Evolutionary conservation across 2,888 invertebrate genomes (phyloP).

Genomic region (Pyrocoelia pectoralis): DNA sequence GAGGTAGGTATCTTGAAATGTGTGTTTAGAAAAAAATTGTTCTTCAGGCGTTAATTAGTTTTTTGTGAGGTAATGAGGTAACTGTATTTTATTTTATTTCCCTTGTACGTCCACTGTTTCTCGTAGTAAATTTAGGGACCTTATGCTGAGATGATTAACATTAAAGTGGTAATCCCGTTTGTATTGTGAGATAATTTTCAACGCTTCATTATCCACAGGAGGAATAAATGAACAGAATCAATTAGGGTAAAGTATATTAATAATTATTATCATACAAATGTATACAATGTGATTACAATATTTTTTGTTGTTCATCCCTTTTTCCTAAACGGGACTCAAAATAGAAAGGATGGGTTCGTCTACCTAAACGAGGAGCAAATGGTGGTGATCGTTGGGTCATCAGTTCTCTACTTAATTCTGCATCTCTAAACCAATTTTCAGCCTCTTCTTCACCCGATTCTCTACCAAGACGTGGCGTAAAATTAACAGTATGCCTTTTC

Average conservation of each 20-base stretch:
- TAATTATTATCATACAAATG: background rate
- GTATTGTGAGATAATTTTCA: no score
- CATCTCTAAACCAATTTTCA: slow-evolving; percentile 47
- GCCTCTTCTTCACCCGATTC: slow-evolving; percentile 53
- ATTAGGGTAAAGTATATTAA: background rate
- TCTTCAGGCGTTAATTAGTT: no score
- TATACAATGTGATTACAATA: slow-evolving; percentile 6
- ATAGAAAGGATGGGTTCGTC: slow-evolving; percentile 56
- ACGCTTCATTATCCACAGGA: no score
- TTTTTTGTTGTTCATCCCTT: slow-evolving; percentile 34
- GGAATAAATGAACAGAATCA: no score
- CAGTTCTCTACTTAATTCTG: slow-evolving; percentile 48
- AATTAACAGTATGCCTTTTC: slow-evolving; percentile 55
- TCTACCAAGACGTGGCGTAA: slow-evolving; percentile 63
- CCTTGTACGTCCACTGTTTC: no score
- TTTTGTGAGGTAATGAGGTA: no score
- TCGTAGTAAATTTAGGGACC: no score
- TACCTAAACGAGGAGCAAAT: slow-evolving; percentile 61
- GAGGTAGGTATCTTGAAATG: no score
- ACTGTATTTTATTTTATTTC: no score
- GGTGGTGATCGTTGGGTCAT: slow-evolving; percentile 59
- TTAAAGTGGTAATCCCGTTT: no score
- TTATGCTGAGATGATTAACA: no score
- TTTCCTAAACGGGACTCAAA: slow-evolving; percentile 60
- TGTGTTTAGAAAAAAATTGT: no score